These are phyloP conservation scores for Drosophila cognata DNA, from an alignment of 2,888 invertebrate species.

Conservation along the genomic window DNA sequence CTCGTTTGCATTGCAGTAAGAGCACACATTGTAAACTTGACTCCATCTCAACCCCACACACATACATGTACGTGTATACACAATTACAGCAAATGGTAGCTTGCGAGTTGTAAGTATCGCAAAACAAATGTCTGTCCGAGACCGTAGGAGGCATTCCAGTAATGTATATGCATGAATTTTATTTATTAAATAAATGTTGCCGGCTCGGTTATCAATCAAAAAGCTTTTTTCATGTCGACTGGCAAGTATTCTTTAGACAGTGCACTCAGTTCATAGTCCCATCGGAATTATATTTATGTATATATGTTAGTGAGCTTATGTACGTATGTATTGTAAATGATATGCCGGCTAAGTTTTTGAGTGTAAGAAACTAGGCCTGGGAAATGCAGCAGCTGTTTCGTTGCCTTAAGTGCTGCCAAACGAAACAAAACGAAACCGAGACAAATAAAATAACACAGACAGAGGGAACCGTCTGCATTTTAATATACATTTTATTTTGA, in stretches of 20 bases:
- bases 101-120: neutral
- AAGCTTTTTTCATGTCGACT: constrained; percentile 67
- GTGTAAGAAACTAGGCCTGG: constrained; percentile 62
- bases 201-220: constrained; percentile 71
- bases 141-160: constrained; percentile 5
- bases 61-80: neutral
- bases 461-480: constrained; percentile 60
- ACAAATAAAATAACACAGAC: constrained; percentile 48
- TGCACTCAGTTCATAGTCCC: constrained; percentile 31
- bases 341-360: constrained; percentile 35
- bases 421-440: constrained; percentile 39
- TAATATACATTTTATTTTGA: constrained; percentile 52
- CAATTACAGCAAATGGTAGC: constrained; percentile 20
- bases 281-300: neutral
- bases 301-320: neutral
- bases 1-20: neutral
- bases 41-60: constrained; percentile 3
- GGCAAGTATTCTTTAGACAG: constrained; percentile 30
- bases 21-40: neutral
- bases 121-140: constrained; percentile 49
- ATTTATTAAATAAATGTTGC: constrained; percentile 74
- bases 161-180: constrained; percentile 52
- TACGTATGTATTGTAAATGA: constrained; percentile 50
- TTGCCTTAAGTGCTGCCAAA: constrained; percentile 66
- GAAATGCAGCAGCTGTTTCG: constrained; percentile 66